These are phyloP conservation scores for Tachysurus fulvidraco DNA, from an alignment of 2,113 vertebrate genomes.

Conservation along the genomic window DNA sequence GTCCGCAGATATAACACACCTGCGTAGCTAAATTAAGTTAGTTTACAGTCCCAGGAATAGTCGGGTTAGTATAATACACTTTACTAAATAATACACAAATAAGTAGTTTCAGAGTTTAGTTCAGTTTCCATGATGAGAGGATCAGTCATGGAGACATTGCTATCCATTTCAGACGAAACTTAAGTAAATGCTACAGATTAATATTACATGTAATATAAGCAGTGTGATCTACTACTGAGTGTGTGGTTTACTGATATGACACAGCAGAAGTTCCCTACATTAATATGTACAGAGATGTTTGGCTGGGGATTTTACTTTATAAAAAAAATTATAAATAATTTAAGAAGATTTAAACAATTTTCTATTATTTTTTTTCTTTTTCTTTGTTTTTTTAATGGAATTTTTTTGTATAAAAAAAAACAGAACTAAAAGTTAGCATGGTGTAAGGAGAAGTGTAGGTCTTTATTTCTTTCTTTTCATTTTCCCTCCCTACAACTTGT, in stretches of 20 bases:
- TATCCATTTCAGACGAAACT: background rate
- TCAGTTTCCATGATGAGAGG: background rate
- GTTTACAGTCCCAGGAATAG: background rate
- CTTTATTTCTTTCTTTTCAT: background rate
- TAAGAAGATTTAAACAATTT: background rate
- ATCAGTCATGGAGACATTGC: background rate
- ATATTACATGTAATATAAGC: background rate
- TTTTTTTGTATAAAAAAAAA: background rate
- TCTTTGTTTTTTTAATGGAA: background rate
- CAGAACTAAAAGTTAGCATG: background rate
- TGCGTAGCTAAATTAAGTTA: background rate
- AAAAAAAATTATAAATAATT: background rate
- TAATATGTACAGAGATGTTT: background rate
- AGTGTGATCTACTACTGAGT: background rate
- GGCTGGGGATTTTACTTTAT: background rate
- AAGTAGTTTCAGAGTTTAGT: background rate
- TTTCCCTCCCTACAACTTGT: background rate
- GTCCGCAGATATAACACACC: background rate
- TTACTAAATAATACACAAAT: background rate
- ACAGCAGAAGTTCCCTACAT: slow-evolving; percentile 9
- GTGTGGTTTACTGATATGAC: slow-evolving; percentile 3
- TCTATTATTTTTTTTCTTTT: background rate
- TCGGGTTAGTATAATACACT: background rate
- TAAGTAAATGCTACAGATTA: background rate
- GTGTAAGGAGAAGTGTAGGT: background rate